A percentile compares a stretch with the other conserved stretches of the same genome.
phyloP scores from a whole-genome alignment of 2,113 vertebrate species.

The Falco punctatus region DNA sequence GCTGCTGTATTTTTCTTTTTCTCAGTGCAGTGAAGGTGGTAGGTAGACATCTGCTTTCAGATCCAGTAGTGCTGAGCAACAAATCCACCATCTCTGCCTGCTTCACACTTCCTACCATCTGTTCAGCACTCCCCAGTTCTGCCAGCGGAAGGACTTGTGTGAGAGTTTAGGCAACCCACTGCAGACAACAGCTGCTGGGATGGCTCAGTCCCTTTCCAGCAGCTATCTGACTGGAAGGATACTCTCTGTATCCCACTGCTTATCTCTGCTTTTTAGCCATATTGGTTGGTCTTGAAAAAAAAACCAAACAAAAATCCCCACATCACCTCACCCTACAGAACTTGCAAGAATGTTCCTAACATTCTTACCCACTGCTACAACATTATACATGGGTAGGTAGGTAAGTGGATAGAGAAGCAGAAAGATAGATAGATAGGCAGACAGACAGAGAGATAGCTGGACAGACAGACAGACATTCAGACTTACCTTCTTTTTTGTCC shows the following conservation, averaged over 20 bases:
- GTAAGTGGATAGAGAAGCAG: too few species aligned
- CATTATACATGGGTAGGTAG: neutral
- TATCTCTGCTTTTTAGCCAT: neutral
- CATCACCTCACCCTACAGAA: neutral
- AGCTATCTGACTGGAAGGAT: neutral
- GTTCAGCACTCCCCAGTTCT: neutral
- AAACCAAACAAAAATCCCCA: neutral
- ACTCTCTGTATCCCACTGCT: neutral
- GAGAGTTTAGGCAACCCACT: neutral
- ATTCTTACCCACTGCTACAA: neutral
- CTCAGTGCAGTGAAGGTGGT: neutral
- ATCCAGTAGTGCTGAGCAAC: constrained; percentile 18
- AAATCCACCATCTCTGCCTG: constrained; percentile 15
- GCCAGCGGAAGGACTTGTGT: neutral
- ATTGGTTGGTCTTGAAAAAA: neutral
- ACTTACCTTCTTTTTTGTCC: neutral
- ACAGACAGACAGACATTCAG: too few species aligned
- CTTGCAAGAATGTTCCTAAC: neutral
- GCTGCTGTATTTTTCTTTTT: constrained; percentile 4
- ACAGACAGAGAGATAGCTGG: neutral
- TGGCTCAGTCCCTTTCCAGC: neutral
- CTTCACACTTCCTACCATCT: constrained; percentile 26
- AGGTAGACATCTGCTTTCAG: neutral
- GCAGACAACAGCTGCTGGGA: neutral
- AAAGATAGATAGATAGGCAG: neutral